Base-by-base conservation (phyloP, 1,140 invertebrate species). In the Heliconius himera region DNA sequence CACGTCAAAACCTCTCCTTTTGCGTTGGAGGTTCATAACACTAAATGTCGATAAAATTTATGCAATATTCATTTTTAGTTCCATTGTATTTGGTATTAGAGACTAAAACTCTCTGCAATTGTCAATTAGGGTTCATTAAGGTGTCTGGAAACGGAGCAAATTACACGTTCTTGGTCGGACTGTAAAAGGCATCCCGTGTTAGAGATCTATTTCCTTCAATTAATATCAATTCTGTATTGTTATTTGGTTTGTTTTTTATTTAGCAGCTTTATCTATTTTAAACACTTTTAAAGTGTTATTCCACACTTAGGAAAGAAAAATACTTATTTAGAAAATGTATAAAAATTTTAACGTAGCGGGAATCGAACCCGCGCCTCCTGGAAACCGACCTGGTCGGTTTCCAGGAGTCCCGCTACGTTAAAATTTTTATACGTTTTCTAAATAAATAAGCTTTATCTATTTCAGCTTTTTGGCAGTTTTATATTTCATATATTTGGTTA, bases 101-200 rank as follows among this genome's bases (percentile, higher is more conserved):
- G 8, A 9, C 33, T 29, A n/a, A 71, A 38, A 71, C 36, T 36
- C 66, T 70, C 46, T 74, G 49, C 81, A 49, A 72, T 75, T 74
- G 75, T 81, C 84, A 85, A 84, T 85, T 85, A 84, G 22, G 74
- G 41, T 81, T 81, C 81, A 83, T 85, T 85, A 85, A 79, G 54
- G 71, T 66, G 82, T 84, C 84, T 79, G 77, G 77, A 74, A 60
- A 13, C 56, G 56, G 22, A 60, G 56, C 56, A 60, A 60, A 60
- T 60, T 60, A 60, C 56, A 60, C 22, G 60, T 29, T 66, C 70
- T 70, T 66, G 60, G 60, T 76, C 38, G 2, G n/a, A 20, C 56
- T 70, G 60, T 76, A 76, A 76, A 76, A 70, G 74, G 36, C 41
- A 76, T 76, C 60, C 38, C 18, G 16, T 76, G 60, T 76, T 76